Evolutionary conservation across 2,797 vertebrate species (phyloP).

Genomic region (Coregonus suidteri): DNA sequence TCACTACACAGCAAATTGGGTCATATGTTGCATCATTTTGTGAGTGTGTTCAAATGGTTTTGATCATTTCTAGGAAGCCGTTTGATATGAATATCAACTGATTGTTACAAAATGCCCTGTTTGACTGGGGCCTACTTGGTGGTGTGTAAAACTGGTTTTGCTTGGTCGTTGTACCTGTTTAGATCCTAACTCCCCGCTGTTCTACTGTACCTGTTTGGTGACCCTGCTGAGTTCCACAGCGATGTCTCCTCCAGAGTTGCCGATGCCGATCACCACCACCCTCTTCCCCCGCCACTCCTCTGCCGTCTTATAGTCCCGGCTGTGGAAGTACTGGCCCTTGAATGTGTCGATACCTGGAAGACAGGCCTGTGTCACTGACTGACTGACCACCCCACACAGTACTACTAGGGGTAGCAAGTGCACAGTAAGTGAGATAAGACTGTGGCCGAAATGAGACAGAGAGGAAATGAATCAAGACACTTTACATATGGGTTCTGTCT

Average conservation of each 20-base stretch:
- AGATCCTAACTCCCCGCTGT: neutral
- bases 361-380: neutral
- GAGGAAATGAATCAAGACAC: neutral
- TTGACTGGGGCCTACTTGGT: neutral
- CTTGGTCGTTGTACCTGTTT: neutral
- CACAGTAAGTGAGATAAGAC: neutral
- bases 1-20: neutral
- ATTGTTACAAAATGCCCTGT: too few relatives aligned
- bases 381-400: neutral
- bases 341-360: conserved; percentile 76
- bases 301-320: conserved; percentile 76
- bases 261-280: conserved; percentile 76
- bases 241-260: conserved; percentile 80
- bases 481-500: neutral
- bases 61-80: too few relatives aligned
- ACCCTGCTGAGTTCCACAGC: conserved; percentile 75
- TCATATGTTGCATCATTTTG: neutral
- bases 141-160: neutral
- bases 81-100: too few relatives aligned
- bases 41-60: too few relatives aligned
- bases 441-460: neutral
- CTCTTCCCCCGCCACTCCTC: conserved; percentile 76
- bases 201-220: conserved; percentile 68
- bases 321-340: conserved; percentile 75
- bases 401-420: neutral